Base-by-base conservation (phyloP, 2,888 invertebrate genomes). In the Polyommatus icarus region DNA sequence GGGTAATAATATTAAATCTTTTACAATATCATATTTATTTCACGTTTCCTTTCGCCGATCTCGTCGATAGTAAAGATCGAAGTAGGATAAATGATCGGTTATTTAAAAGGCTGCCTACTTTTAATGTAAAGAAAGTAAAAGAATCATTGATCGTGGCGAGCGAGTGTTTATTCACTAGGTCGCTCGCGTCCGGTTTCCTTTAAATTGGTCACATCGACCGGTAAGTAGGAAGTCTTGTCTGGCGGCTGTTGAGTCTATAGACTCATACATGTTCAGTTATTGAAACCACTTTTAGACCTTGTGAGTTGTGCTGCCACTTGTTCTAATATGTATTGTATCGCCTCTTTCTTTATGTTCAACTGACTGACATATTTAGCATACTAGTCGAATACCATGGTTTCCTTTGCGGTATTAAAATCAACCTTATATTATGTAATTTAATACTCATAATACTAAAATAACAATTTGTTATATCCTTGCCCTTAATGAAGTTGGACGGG, bases 151-250 rank as follows among this genome's bases (percentile, higher is more conserved):
- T 91, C 88, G 89, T 85, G 87, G 84, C 83, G 82, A 83, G 85
- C 79, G 80, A 78, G 81, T 84, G 85, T 85, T 85, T 86, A 85
- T 85, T 87, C 88, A 90, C 87, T 90, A 87, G 90, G 90, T 89
- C 91, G 88, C 83, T 83, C 82, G 87, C 85, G 91, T 91, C 91
- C 93, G 93, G 92, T 90, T 90, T 87, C 88, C 88, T 88, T 88
- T 89, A 89, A 90, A 93, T 91, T 90, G 92, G 91, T 91, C 87
- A 91, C 93, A 88, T 90, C 89, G 91, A 91, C 92, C 90, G 91
- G 89, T 90, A 90, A 90, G 88, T 91, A 88, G 90, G 86, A 88
- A 90, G 87, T 89, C 89, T 88, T 84, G 87, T 85, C 86, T 72
- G 76, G 61, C 76, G 46, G 46, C 77, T 67, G 67, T 67, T 29